Evolutionary conservation across 2,888 invertebrate species (phyloP), one percentile per base, ranked within the genome.

Genomic region (Drosophila rubida): DNA sequence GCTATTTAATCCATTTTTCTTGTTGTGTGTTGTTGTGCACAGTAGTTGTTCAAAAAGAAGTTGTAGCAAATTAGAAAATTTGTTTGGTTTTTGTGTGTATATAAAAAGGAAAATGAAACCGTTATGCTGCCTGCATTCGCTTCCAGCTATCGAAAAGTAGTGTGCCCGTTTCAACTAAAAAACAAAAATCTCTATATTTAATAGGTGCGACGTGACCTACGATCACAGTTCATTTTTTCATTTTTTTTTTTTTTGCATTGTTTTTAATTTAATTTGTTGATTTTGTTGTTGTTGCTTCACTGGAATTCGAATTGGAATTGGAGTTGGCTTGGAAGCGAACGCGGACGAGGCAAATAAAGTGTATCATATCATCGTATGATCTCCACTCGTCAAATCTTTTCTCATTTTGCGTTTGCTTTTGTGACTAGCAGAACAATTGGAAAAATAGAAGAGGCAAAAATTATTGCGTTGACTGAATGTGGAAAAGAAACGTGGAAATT

Each of bases 1-100:
- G 62, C 65, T 77, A 63, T 69, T 75, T 49, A 71, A 57, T 59
- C 39, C 37, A 51, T 66, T 69, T 65, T 63, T 46, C 58, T 63
- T 32, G 35, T 75, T 22, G 45, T 59, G 13, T 27, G 19, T 69
- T 59, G 30, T 45, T 51, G 9, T 49, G 51, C 51, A 51, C 25
- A 27, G 51, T 41, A 27, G 39, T 49, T 22, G 22, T 23, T 25
- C 6, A 41, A 62, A 57, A 57, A 44, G 25, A 60, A 2, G 19
- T 55, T 62, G 11, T 30, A 46, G 51, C 51, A 69, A 69, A 69
- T 49, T 48, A 63, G 51, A 35, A 57, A 46, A 8, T 44, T n/a
- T 14, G 1, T 44, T 13, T 1, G n/a, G n/a, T 50, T 55, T 53
- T 30, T 68, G n/a, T 35, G 46, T 30, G 5, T 59, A 11, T 73